Conservation (phyloP, 2,888 invertebrate species). For the Fissipunctia ypsillon region DNA sequence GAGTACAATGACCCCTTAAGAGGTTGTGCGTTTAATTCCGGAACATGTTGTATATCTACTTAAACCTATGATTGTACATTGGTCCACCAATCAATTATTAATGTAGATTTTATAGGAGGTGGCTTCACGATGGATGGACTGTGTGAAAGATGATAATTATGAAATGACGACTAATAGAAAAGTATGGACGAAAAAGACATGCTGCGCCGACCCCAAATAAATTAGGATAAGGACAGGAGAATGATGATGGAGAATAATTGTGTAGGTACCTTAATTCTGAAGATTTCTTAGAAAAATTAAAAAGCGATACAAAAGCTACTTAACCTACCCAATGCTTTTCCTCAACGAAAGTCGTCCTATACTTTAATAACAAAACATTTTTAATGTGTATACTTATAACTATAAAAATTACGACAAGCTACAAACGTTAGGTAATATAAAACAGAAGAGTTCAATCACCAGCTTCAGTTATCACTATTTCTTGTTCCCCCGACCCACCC, state of each 20-base stretch:
- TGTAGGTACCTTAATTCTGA: background rate
- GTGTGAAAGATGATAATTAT: background rate
- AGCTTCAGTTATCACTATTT: slow-evolving; percentile 2
- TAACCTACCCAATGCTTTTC: too few relatives aligned
- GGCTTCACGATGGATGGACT: background rate
- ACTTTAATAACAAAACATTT: background rate
- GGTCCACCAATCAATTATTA: background rate
- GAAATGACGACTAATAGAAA: background rate
- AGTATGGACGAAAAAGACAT: background rate
- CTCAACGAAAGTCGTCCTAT: background rate
- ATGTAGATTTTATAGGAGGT: background rate
- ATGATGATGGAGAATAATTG: background rate
- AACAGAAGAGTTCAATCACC: slow-evolving; percentile 13
- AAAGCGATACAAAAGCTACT: background rate
- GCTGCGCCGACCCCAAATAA: background rate
- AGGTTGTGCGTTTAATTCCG: too few relatives aligned
- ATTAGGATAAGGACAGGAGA: background rate
- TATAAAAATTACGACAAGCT: background rate
- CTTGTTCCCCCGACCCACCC: too few relatives aligned
- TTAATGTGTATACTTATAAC: background rate
- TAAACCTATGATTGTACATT: background rate
- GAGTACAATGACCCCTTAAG: too few relatives aligned
- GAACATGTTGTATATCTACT: too few relatives aligned
- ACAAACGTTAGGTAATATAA: slow-evolving; percentile 11
- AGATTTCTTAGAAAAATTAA: background rate